These are phyloP conservation scores for Elephantulus edwardii DNA, from an alignment of 2,113 vertebrate genomes.

Conservation along the genomic window DNA sequence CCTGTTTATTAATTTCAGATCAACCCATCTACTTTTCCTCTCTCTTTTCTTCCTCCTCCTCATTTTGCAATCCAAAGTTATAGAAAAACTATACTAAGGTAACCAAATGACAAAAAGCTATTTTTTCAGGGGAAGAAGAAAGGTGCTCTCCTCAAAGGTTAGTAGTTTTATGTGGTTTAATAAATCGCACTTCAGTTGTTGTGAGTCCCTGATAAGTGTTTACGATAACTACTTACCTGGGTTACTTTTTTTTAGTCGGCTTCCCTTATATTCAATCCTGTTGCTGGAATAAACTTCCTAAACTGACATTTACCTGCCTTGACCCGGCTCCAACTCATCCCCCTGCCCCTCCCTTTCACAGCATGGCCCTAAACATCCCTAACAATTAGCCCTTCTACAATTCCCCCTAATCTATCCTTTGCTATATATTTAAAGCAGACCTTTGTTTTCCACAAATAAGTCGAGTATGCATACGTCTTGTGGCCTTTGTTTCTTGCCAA, in stretches of 20 bases:
- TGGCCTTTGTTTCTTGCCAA: slow-evolving; percentile 5
- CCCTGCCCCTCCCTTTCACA: neutral
- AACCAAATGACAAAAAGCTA: neutral
- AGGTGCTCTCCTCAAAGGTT: neutral
- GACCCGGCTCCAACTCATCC: neutral
- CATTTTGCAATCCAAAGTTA: slow-evolving; percentile 58
- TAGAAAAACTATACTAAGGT: neutral
- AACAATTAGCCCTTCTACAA: neutral
- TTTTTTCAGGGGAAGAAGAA: neutral
- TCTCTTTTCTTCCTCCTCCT: neutral
- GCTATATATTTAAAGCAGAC: slow-evolving; percentile 23
- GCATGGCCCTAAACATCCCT: neutral
- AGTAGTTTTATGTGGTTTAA: slow-evolving; percentile 38
- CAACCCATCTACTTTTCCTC: slow-evolving; percentile 47
- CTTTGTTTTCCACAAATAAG: neutral
- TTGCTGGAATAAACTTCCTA: neutral
- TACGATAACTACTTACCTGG: neutral
- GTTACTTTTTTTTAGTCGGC: neutral
- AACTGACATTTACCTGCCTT: neutral
- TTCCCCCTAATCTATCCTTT: neutral
- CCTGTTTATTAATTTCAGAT: slow-evolving; percentile 80
- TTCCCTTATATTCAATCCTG: neutral
- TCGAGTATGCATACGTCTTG: neutral
- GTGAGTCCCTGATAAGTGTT: neutral
- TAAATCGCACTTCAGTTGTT: slow-evolving; percentile 22